Conservation (phyloP, 2,888 invertebrate species). For the Rhagophthalmus giganteus region DNA sequence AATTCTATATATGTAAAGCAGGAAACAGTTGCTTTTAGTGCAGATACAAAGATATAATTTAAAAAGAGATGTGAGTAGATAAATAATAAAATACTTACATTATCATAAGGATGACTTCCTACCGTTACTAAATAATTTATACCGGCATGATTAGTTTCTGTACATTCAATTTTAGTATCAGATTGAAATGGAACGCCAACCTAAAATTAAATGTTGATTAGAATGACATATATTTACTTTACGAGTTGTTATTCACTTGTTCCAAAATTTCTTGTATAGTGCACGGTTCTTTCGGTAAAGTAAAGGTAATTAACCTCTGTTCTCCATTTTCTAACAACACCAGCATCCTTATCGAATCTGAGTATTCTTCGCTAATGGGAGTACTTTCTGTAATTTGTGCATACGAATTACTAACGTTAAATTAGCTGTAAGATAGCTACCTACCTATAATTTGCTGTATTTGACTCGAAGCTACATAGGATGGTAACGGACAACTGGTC, state of each 20-base stretch:
- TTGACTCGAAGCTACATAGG: conserved; percentile 48
- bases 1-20: no score
- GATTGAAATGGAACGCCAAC: conserved; percentile 71
- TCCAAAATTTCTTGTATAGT: conserved; percentile 80
- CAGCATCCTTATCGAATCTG: conserved; percentile 77
- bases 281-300: conserved; percentile 79
- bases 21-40: no score
- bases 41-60: no score
- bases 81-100: no score
- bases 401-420: background rate
- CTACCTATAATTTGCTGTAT: conserved; percentile 51
- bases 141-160: conserved; percentile 72
- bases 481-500: conserved; percentile 43
- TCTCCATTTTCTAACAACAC: conserved; percentile 77
- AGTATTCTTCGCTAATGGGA: conserved; percentile 59
- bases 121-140: conserved; percentile 81
- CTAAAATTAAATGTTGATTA: conserved; percentile 48
- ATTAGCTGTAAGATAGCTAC: conserved; percentile 1
- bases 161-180: conserved; percentile 73
- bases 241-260: conserved; percentile 63
- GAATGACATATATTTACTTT: background rate
- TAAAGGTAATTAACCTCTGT: conserved; percentile 80
- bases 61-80: no score
- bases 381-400: conserved; percentile 44
- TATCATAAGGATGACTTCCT: conserved; percentile 51